phyloP scores from a whole-genome alignment of 2,888 invertebrate genomes.

The Himalopsyche anomala region DNA sequence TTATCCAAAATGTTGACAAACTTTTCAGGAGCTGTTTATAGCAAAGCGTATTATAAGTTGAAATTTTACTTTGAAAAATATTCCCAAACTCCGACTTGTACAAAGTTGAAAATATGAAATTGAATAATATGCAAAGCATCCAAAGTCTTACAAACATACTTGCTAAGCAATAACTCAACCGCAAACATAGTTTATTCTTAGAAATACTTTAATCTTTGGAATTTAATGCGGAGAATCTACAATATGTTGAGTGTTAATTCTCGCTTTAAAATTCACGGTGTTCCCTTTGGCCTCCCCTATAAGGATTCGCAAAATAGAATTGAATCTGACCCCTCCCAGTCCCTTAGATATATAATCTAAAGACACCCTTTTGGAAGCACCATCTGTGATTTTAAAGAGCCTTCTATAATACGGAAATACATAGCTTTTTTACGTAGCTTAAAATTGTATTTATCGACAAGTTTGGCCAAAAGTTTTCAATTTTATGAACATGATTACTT shows the following conservation, averaged over 20 bases:
- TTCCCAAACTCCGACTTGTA: neutral
- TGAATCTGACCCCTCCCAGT: slow-evolving; percentile 49
- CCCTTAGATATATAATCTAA: slow-evolving; percentile 15
- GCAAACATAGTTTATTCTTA: slow-evolving; percentile 9
- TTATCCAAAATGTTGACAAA: neutral
- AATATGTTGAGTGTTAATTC: slow-evolving; percentile 39
- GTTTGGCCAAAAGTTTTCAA: no score
- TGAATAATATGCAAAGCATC: slow-evolving; percentile 9
- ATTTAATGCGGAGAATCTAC: neutral
- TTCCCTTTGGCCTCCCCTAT: slow-evolving; percentile 44
- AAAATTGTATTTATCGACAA: no score
- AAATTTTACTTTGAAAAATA: slow-evolving; percentile 10
- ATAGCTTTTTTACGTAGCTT: no score
- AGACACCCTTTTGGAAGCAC: slow-evolving; percentile 3
- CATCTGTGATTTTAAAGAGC: slow-evolving; percentile 8
- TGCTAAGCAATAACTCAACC: neutral
- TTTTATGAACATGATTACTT: no score
- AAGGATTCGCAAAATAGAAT: slow-evolving; percentile 46
- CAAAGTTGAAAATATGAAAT: slow-evolving; percentile 8
- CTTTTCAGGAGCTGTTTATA: neutral
- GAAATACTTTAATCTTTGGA: slow-evolving; percentile 2
- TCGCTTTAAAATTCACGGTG: slow-evolving; percentile 47
- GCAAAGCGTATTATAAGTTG: neutral
- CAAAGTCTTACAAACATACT: slow-evolving; percentile 10
- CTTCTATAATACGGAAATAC: neutral